Conservation (phyloP, 2,797 vertebrate species). For the Bradypodion pumilum region DNA sequence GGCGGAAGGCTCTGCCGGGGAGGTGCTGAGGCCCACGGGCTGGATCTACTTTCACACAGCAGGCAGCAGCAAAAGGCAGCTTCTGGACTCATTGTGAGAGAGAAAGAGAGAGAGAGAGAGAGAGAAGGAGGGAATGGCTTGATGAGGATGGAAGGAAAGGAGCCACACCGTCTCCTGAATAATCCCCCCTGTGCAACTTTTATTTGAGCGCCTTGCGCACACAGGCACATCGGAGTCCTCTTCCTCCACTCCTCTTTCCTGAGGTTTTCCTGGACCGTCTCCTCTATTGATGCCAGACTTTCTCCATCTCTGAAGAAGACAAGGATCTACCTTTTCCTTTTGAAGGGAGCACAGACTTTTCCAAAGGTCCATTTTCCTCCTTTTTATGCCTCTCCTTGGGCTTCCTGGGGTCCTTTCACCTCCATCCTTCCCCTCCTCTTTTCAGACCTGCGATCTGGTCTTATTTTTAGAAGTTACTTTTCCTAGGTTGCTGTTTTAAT, state of each 20-base stretch:
- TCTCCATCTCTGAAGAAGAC: not conserved
- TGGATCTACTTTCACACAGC: slow-evolving; percentile 73
- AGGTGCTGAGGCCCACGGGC: slow-evolving; percentile 74
- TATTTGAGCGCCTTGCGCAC: not conserved
- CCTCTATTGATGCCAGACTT: not conserved
- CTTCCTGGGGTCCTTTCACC: too few species aligned
- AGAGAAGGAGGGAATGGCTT: slow-evolving; percentile 28
- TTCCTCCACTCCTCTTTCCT: not conserved
- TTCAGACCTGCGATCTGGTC: not conserved
- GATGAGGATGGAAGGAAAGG: not conserved
- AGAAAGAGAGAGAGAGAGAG: slow-evolving; percentile 36
- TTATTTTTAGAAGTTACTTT: not conserved
- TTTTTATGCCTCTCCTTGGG: too few species aligned
- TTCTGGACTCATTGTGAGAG: slow-evolving; percentile 46
- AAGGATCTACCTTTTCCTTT: not conserved
- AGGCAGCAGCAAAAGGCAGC: slow-evolving; percentile 41
- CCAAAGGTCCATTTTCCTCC: too few species aligned
- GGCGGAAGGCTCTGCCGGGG: slow-evolving; percentile 74
- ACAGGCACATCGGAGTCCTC: not conserved
- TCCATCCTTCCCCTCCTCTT: too few species aligned
- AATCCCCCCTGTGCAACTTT: slow-evolving; percentile 18
- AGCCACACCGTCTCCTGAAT: not conserved
- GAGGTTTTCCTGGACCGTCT: not conserved
- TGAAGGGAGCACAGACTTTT: not conserved
- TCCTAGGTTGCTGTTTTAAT: too few species aligned